phyloP scores from a whole-genome alignment of 2,888 invertebrate genomes.

The Bursaphelenchus okinawaensis region DNA sequence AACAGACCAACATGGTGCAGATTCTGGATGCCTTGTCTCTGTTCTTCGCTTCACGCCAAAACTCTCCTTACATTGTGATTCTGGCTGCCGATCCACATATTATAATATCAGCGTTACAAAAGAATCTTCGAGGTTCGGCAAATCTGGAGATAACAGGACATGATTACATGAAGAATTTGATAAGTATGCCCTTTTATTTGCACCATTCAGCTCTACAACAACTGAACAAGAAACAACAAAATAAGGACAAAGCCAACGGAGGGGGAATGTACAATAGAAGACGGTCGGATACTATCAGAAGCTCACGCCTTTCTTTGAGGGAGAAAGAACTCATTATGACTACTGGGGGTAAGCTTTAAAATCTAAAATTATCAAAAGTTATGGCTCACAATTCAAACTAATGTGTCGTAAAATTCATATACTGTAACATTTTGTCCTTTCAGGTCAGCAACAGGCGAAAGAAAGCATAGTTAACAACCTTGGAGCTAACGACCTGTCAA shows the following conservation, averaged over 20 bases:
- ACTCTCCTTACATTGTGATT: constrained; percentile 83
- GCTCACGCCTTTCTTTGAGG: constrained; percentile 34
- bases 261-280: constrained; percentile 26
- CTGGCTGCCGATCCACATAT: constrained; percentile 94
- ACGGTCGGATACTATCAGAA: constrained; percentile 33
- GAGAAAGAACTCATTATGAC: constrained; percentile 18
- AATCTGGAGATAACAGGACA: constrained; percentile 53
- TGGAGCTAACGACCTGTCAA: constrained; percentile 19
- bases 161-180: constrained; percentile 69
- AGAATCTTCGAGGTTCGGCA: constrained; percentile 39
- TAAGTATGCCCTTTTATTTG: constrained; percentile 92
- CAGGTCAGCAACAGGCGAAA: constrained; percentile 12
- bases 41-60: constrained; percentile 83
- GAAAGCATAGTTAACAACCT: constrained; percentile 6
- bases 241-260: constrained; percentile 15
- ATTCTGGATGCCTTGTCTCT: constrained; percentile 90
- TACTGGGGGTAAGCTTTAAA: not conserved
- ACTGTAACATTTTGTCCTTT: not conserved
- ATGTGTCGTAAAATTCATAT: not conserved
- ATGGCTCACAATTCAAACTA: not conserved
- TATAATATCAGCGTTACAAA: constrained; percentile 74
- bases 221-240: constrained; percentile 33
- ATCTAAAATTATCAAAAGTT: no score
- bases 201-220: constrained; percentile 85
- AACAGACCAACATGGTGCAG: constrained; percentile 61